phyloP scores from a whole-genome alignment of 2,113 vertebrate genomes.

The Chloebia gouldiae region DNA sequence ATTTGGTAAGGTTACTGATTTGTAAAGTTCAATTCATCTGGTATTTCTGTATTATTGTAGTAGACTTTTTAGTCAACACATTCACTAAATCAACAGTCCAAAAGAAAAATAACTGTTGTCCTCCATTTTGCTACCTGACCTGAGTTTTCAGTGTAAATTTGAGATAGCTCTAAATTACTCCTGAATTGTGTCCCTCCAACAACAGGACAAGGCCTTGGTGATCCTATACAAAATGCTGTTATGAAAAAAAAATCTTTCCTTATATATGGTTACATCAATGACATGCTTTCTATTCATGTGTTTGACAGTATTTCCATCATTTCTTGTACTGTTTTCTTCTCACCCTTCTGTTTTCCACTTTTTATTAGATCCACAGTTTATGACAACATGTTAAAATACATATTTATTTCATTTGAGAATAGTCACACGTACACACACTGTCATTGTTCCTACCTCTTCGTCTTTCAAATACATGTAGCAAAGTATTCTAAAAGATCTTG shows the following conservation, averaged over 20 bases:
- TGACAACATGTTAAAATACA: neutral
- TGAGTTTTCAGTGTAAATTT: neutral
- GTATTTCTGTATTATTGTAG: neutral
- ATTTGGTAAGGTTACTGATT: neutral
- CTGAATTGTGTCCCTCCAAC: neutral
- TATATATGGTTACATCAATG: neutral
- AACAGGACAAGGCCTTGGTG: neutral
- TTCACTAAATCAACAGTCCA: neutral
- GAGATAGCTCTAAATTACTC: neutral
- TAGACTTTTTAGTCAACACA: neutral
- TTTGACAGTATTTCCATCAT: neutral
- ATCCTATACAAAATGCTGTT: neutral
- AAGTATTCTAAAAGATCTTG: neutral
- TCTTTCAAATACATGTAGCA: neutral
- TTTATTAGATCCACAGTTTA: neutral
- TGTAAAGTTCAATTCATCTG: neutral
- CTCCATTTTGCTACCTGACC: neutral
- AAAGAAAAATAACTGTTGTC: neutral
- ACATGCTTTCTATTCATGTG: neutral
- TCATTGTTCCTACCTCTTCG: neutral
- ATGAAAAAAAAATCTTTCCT: neutral
- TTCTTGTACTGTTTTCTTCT: neutral
- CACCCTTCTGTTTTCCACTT: neutral
- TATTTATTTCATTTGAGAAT: neutral
- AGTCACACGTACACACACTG: accelerated